Conservation (phyloP, 2,113 vertebrate genomes). For the Stictonetta naevosa region DNA sequence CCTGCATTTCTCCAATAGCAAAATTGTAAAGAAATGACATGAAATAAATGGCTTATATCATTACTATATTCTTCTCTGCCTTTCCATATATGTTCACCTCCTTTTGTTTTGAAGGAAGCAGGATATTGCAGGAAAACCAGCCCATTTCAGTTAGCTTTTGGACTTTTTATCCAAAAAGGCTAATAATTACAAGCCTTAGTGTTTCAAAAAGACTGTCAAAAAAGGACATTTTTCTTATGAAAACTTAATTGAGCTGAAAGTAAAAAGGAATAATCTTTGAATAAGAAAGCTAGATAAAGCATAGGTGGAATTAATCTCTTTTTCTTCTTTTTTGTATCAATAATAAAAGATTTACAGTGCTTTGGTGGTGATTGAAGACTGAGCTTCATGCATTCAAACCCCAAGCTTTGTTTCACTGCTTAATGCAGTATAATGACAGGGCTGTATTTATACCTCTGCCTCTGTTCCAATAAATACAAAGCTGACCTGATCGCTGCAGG, state of each 20-base stretch:
- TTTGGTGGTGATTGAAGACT: neutral
- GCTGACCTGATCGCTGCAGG: rapidly evolving
- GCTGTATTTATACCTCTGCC: neutral
- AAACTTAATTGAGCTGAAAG: neutral
- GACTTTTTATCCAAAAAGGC: neutral
- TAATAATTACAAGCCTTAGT: neutral
- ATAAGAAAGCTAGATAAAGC: neutral
- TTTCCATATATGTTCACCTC: neutral
- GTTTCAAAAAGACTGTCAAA: neutral
- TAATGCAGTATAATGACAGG: neutral
- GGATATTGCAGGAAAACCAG: neutral
- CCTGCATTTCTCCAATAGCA: neutral
- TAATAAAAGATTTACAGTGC: neutral
- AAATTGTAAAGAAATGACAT: neutral
- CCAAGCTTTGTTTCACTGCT: neutral
- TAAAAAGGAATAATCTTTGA: neutral
- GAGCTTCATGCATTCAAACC: neutral
- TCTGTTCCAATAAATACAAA: neutral
- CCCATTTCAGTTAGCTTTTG: neutral
- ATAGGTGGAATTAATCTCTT: neutral
- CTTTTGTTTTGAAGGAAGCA: neutral
- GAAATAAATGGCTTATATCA: neutral
- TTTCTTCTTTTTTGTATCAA: neutral
- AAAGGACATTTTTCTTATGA: neutral
- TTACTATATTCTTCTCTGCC: neutral